Percentiles rank a stretch among this genome's conserved stretches.
Conservation (phyloP, 2,113 vertebrate species). For the Triplophysa dalaica region DNA sequence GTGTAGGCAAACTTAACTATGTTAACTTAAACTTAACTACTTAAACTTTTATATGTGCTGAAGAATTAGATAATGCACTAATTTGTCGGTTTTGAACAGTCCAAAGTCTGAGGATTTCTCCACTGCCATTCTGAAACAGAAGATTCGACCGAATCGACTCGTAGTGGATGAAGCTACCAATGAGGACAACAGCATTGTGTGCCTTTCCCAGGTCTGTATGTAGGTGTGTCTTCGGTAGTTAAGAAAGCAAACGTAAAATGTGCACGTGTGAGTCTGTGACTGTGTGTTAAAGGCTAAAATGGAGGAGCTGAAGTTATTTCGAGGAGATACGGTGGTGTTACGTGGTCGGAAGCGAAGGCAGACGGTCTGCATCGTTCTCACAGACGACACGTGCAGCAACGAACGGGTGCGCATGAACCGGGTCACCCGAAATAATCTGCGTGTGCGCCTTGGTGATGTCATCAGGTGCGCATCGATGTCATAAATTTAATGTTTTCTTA, state of each 20-base stretch:
- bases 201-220: slow-evolving; percentile 70
- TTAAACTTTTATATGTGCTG: no score
- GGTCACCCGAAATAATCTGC: slow-evolving; percentile 67
- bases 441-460: slow-evolving; percentile 66
- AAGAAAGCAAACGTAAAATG: neutral
- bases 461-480: slow-evolving; percentile 56
- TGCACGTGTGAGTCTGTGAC: slow-evolving; percentile 7
- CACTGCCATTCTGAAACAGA: slow-evolving; percentile 77
- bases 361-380: slow-evolving; percentile 68
- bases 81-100: slow-evolving; percentile 51
- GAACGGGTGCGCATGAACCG: slow-evolving; percentile 67
- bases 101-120: slow-evolving; percentile 74
- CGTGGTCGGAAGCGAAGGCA: slow-evolving; percentile 64
- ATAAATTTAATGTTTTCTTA: neutral
- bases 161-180: slow-evolving; percentile 75
- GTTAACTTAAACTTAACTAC: no score
- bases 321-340: slow-evolving; percentile 66
- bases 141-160: slow-evolving; percentile 75
- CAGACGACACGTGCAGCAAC: slow-evolving; percentile 58
- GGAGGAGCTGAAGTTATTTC: slow-evolving; percentile 69
- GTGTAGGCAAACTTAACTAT: no score
- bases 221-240: neutral
- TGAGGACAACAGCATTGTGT: slow-evolving; percentile 78
- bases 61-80: neutral
- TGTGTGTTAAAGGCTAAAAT: slow-evolving; percentile 61